Percentiles rank a stretch among this genome's conserved stretches.
Evolutionary conservation across 2,888 invertebrate species (phyloP).

Genomic region (Acrocyrtus sp.): DNA sequence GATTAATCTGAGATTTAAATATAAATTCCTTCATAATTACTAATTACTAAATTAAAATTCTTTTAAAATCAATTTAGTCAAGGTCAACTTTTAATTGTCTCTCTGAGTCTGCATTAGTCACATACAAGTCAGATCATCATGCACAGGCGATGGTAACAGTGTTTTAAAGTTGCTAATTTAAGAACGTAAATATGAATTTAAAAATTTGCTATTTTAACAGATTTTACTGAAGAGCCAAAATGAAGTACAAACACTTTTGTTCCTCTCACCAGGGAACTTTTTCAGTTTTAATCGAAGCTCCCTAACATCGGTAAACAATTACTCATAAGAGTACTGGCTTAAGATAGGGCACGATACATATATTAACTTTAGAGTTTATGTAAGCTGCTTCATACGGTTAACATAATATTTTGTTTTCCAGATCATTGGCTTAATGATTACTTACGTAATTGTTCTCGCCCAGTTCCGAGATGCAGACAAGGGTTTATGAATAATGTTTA

Average conservation of each 20-base stretch:
- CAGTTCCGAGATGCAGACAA: conserved; percentile 9
- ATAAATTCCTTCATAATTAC: too few relatives aligned
- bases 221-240: not conserved
- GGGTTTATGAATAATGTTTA: not conserved
- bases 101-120: not conserved
- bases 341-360: not conserved
- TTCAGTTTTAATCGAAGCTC: not conserved
- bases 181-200: too few relatives aligned
- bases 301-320: conserved; percentile 17
- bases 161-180: too few relatives aligned
- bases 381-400: too few relatives aligned
- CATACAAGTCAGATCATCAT: not conserved
- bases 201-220: not conserved
- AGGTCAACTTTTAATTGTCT: not conserved
- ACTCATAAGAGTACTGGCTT: not conserved
- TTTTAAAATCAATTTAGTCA: conserved; percentile 4
- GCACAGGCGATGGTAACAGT: conserved; percentile 6
- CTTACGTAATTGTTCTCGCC: conserved; percentile 14
- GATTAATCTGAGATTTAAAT: too few relatives aligned
- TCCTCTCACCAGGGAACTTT: conserved; percentile 7
- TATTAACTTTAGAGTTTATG: too few relatives aligned
- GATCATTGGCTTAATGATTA: not conserved
- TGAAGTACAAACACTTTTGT: not conserved
- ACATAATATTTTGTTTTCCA: conserved; percentile 4
- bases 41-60: not conserved